A percentile compares a stretch with the other conserved stretches of the same genome.
phyloP scores from a whole-genome alignment of 2,113 vertebrate species.

The Numida meleagris region DNA sequence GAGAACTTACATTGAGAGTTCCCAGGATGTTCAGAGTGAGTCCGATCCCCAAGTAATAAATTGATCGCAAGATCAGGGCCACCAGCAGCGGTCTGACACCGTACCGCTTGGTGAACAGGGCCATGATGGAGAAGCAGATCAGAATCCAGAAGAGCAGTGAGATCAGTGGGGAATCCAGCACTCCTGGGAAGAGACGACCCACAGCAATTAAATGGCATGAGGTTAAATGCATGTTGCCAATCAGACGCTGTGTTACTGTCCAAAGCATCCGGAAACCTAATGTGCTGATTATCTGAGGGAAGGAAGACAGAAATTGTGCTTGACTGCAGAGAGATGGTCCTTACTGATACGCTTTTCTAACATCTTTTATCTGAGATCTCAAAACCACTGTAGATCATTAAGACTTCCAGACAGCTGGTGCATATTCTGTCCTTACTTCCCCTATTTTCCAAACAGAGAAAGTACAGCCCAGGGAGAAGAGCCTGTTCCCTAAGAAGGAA shows the following conservation, averaged over 20 bases:
- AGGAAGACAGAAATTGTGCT: background rate
- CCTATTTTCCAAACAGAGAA: background rate
- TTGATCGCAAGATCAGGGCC: constrained; percentile 89
- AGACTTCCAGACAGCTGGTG: background rate
- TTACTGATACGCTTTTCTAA: background rate
- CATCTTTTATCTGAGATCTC: background rate
- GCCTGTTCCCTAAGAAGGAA: background rate
- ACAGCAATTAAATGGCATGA: background rate
- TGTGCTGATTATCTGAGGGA: background rate
- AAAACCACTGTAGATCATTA: background rate
- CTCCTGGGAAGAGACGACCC: constrained; percentile 67
- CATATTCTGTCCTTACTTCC: background rate
- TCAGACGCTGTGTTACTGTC: background rate
- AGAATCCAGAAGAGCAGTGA: constrained; percentile 92
- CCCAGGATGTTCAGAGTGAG: constrained; percentile 93
- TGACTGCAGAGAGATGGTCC: background rate
- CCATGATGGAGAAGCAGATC: constrained; percentile 88
- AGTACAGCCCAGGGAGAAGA: background rate
- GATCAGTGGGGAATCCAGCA: constrained; percentile 89
- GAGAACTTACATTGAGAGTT: constrained; percentile 82
- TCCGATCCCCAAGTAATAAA: constrained; percentile 94
- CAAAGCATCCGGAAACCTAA: background rate
- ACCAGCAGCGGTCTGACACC: constrained; percentile 90
- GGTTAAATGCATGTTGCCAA: background rate
- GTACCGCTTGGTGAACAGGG: constrained; percentile 89